Conservation (phyloP, 2,888 invertebrate species). For the Tipula confusa region DNA sequence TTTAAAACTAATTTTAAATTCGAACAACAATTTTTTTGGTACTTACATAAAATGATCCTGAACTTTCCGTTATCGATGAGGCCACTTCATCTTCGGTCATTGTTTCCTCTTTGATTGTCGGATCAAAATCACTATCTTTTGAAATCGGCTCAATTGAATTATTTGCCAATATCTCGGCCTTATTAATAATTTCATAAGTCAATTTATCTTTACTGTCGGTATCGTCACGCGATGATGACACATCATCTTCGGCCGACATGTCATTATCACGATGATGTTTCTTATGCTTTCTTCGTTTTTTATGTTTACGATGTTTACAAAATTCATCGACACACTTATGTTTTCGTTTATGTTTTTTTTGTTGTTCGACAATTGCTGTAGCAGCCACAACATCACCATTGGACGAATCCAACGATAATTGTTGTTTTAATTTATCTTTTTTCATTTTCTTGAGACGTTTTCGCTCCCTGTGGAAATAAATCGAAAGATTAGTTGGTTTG, state of each 20-base stretch:
- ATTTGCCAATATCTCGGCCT: background rate
- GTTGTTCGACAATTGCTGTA: background rate
- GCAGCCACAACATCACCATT: conserved; percentile 37
- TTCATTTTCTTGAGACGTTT: conserved; percentile 66
- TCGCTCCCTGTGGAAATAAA: conserved; percentile 41
- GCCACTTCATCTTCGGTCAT: conserved; percentile 37
- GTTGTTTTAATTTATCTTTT: conserved; percentile 55
- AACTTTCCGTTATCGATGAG: conserved; percentile 37
- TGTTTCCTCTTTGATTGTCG: conserved; percentile 36
- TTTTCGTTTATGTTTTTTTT: conserved; percentile 59
- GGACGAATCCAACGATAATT: conserved; percentile 8
- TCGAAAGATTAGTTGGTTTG: background rate
- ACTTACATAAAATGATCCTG: conserved; percentile 38
- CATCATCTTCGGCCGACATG: conserved; percentile 33
- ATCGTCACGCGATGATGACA: conserved; percentile 35
- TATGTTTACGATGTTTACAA: conserved; percentile 70
- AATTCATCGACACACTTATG: conserved; percentile 66
- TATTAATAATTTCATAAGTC: conserved; percentile 28
- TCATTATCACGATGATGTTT: conserved; percentile 55
- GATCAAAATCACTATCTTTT: conserved; percentile 33
- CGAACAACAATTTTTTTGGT: too few species aligned
- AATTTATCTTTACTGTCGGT: conserved; percentile 13
- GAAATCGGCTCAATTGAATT: background rate
- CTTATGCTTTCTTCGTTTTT: conserved; percentile 75
- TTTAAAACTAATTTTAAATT: too few species aligned